Evolutionary conservation across 2,113 vertebrate species (phyloP), one percentile per base, ranked within the genome.

Genomic region (Pterocles burchelli): DNA sequence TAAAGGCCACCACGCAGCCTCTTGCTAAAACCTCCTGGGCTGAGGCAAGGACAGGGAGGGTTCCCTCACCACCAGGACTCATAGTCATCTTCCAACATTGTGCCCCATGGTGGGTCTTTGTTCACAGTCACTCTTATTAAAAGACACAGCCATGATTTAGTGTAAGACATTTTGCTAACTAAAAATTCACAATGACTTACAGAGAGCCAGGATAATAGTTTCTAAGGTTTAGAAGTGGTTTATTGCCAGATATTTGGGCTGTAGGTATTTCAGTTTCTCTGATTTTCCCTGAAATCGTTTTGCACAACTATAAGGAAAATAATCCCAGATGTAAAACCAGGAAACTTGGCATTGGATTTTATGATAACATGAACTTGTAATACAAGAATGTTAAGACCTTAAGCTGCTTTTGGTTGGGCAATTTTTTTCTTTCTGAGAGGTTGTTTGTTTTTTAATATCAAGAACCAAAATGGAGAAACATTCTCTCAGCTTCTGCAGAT

Each of bases 371-470:
- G 86, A 95, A 86, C 89, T 93, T 93, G 96, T 92, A 95, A 92
- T 75, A 89, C 90, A 96, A 93, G 96, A 96, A 97, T 96, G 92
- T 97, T 97, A 94, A 97, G 80, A 96, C 83, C 43, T 93, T 96
- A 96, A 96, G 95, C 96, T 96, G 88, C 92, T 97, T 96, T 94
- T 85, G 70, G 66, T 95, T 93, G 82, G 59, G 68, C 80, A 76
- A 7, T 43, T 45, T 66, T 68, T 92, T 80, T 94, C 84, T 72
- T 75, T 61, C 36, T 65, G 54, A 79, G 90, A 83, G 26, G 55
- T 76, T 94, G 81, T 46, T 95, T 92, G 85, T 22, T 88, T 83
- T 92, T 87, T 55, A 67, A 41, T 86, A 81, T 81, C 59, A 86
- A 63, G 90, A 91, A 91, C 51, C 67, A 91, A 91, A 88, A 58